Evolutionary conservation across 2,888 invertebrate genomes (phyloP).

Genomic region (Apotomis capreana): DNA sequence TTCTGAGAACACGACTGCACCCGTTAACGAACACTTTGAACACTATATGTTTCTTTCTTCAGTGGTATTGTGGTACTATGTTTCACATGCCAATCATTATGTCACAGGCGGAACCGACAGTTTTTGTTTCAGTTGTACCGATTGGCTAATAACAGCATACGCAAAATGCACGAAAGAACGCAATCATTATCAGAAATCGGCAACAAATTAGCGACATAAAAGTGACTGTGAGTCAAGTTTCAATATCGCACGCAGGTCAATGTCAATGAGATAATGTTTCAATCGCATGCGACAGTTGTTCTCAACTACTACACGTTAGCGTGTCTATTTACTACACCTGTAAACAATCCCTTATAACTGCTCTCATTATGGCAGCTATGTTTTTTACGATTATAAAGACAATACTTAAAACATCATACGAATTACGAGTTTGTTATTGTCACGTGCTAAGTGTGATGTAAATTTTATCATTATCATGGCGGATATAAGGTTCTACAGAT

Average conservation of each 20-base stretch:
- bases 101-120: too few relatives aligned
- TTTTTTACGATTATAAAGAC: neutral
- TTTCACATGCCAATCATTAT: too few relatives aligned
- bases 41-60: too few relatives aligned
- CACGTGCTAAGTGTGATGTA: too few relatives aligned
- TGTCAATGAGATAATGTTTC: conserved; percentile 33
- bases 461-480: too few relatives aligned
- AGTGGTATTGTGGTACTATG: too few relatives aligned
- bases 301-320: conserved; percentile 4
- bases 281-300: conserved; percentile 27
- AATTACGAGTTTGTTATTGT: conserved; percentile 7
- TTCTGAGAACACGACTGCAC: too few relatives aligned
- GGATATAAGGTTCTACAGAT: too few relatives aligned
- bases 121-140: too few relatives aligned
- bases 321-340: conserved; percentile 13
- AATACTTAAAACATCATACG: neutral
- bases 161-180: neutral
- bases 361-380: neutral
- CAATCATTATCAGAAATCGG: neutral
- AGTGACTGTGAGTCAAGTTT: conserved; percentile 22
- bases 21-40: too few relatives aligned
- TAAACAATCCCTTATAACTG: neutral
- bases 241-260: conserved; percentile 33
- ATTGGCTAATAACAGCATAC: neutral
- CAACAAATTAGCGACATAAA: conserved; percentile 4